Conservation (phyloP, 2,113 vertebrate genomes). For the Capreolus pygargus region DNA sequence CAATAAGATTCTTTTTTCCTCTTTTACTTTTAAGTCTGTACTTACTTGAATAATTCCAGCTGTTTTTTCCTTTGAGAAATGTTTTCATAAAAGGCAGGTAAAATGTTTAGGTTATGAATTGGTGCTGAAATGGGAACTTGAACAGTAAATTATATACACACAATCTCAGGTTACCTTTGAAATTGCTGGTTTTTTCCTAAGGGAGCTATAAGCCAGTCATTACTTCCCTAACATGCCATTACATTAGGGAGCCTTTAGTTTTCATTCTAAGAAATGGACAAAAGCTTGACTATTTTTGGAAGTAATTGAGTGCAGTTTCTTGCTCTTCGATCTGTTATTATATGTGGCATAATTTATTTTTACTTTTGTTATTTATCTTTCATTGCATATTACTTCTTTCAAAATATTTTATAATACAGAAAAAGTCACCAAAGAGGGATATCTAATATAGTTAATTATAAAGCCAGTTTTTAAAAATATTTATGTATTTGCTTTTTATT, state of each 20-base stretch:
- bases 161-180: neutral
- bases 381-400: neutral
- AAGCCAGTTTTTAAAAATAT: neutral
- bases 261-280: neutral
- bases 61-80: neutral
- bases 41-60: constrained; percentile 12
- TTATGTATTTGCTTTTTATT: neutral
- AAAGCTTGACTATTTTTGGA: neutral
- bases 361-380: neutral
- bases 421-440: neutral
- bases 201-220: neutral
- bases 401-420: neutral
- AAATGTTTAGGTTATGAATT: constrained; percentile 36
- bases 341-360: neutral
- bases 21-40: neutral
- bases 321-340: neutral
- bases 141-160: neutral
- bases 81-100: neutral
- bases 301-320: neutral
- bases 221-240: constrained; percentile 11
- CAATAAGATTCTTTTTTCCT: neutral
- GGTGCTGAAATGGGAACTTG: neutral
- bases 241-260: constrained; percentile 10
- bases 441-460: neutral
- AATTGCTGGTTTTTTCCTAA: neutral